Base-by-base conservation (phyloP, 2,888 invertebrate genomes). In the Dicycla oo region DNA sequence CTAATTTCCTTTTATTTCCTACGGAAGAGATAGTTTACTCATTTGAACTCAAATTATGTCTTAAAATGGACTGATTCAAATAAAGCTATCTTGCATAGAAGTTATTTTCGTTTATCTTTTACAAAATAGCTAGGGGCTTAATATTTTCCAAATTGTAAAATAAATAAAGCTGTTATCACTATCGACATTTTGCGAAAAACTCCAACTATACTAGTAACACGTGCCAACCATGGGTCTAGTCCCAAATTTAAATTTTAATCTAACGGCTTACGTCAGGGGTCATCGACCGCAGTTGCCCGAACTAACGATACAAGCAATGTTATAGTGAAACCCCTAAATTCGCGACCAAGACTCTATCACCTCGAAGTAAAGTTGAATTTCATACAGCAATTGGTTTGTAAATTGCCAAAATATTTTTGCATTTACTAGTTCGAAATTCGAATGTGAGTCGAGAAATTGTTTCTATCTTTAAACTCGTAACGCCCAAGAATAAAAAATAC, bases 191-290 rank as follows among this genome's bases (percentile, higher is more conserved):
- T 23, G 54, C 54, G 15, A 43, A 49, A 60, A 75, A 58, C 23
- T 56, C 45, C 10, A 26, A 34, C 23, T 47, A 38, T 6, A 23
- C 3, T 4, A 47, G 13, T 23, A 18, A 66, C 43, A 53, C 53
- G 26, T 40, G 58, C 45, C 82, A 78, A 49, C 69, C 79, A 66
- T 78, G 49, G 68, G 26, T 78, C 88, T 88, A 89, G 87, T 93
- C 89, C 92, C 90, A 91, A 94, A 93, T 94, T 93, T 93, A 92
- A 94, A 94, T 94, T 94, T 93, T 93, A 92, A 93, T 94, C 92
- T 93, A 93, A 93, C 92, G 91, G 92, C 90, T 88, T 88, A 88
- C 90, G 91, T 91, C 92, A 93, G 86, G 90, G 94, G 89, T 94
- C 90, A 93, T 93, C 86, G 91, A 89, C 93, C 94, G 90, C 87